phyloP scores from a whole-genome alignment of 2,888 invertebrate genomes.

The Entomobrya multifasciata region DNA sequence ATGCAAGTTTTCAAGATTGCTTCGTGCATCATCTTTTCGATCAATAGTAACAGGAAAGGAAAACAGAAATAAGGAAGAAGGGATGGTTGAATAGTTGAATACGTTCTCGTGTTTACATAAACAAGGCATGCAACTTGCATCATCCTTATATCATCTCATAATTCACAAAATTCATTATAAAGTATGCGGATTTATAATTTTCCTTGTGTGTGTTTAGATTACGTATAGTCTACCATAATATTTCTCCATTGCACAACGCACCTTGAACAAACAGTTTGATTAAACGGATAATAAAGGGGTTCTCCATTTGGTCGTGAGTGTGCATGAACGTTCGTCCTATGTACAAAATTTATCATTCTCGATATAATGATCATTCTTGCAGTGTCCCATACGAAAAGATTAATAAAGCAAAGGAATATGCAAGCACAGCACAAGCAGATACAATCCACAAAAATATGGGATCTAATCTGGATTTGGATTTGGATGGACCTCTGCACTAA shows the following conservation, averaged over 20 bases:
- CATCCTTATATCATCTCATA: background rate
- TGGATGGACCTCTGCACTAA: too few relatives aligned
- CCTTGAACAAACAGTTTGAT: constrained; percentile 46
- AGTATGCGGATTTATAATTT: too few relatives aligned
- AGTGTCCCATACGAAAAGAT: too few relatives aligned
- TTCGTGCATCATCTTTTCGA: too few relatives aligned
- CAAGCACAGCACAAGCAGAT: constrained; percentile 45
- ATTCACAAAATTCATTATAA: too few relatives aligned
- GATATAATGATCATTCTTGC: constrained; percentile 36
- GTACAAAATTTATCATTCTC: background rate
- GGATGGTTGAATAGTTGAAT: constrained; percentile 39
- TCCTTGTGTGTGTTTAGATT: too few relatives aligned
- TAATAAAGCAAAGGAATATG: constrained; percentile 49
- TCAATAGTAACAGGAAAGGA: constrained; percentile 18
- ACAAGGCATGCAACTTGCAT: constrained; percentile 24
- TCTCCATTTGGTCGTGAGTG: background rate
- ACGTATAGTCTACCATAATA: constrained; percentile 35
- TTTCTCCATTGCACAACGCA: constrained; percentile 40
- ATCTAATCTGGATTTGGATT: too few relatives aligned
- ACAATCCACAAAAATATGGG: background rate
- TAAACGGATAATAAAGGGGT: constrained; percentile 36
- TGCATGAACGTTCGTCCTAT: background rate
- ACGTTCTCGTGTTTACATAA: constrained; percentile 1
- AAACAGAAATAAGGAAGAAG: background rate
- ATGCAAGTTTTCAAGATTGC: too few relatives aligned